Conservation (phyloP, 2,797 vertebrate genomes). For the Sebastes matsubarae region DNA sequence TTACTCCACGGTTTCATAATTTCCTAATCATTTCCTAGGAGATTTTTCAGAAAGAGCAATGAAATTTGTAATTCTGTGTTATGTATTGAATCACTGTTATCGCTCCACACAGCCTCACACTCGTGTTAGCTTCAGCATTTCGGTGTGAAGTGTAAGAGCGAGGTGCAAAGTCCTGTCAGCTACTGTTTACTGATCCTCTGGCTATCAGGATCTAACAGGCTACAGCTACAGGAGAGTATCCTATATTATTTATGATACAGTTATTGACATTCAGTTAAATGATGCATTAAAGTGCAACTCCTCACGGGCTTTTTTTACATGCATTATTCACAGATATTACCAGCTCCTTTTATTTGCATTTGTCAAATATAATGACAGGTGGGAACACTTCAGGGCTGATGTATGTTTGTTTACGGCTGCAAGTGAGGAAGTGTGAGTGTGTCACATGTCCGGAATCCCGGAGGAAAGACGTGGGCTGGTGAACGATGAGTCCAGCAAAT, state of each 20-base stretch:
- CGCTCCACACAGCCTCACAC: slow-evolving; percentile 7
- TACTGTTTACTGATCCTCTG: slow-evolving; percentile 8
- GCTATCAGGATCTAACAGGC: slow-evolving; percentile 2
- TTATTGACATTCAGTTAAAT: not conserved
- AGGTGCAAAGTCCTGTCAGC: not conserved
- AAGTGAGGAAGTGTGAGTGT: not conserved
- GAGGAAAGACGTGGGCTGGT: slow-evolving; percentile 25
- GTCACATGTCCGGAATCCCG: slow-evolving; percentile 33
- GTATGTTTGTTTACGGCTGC: slow-evolving; percentile 2
- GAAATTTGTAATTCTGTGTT: not conserved
- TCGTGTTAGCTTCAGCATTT: slow-evolving; percentile 20
- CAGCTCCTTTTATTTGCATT: not conserved
- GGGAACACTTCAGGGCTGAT: not conserved
- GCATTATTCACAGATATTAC: not conserved
- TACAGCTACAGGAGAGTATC: not conserved
- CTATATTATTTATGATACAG: slow-evolving; percentile 19
- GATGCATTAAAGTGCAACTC: not conserved
- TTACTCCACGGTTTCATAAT: not conserved
- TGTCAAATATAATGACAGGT: slow-evolving; percentile 6
- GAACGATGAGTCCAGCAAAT: slow-evolving; percentile 49
- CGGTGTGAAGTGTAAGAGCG: slow-evolving; percentile 31
- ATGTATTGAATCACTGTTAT: not conserved
- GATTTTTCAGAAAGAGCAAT: not conserved
- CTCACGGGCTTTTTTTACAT: not conserved
- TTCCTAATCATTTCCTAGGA: not conserved